phyloP scores from a whole-genome alignment of 2,797 vertebrate genomes.

The Mormyrus hasselquistii region DNA sequence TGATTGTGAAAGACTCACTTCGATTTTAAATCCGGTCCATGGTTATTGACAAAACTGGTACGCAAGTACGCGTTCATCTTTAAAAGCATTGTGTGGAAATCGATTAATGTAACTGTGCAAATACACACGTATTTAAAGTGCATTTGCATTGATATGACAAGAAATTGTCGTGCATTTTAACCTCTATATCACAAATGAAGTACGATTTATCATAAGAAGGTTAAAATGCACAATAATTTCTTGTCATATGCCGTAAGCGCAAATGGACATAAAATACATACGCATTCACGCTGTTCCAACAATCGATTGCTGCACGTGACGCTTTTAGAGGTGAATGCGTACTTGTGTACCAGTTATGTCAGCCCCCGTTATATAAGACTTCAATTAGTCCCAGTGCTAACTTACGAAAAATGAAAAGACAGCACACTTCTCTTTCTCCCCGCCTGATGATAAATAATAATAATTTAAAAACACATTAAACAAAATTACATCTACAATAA shows the following conservation, averaged over 20 bases:
- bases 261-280: not conserved
- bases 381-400: not conserved
- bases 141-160: not conserved
- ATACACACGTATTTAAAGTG: not conserved
- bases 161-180: not conserved
- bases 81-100: not conserved
- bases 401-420: not conserved
- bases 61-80: not conserved
- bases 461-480: not conserved
- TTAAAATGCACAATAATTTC: not conserved
- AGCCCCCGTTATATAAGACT: not conserved
- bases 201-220: too few relatives aligned
- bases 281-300: not conserved
- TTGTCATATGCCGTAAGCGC: not conserved
- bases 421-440: not conserved
- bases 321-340: not conserved
- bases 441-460: not conserved
- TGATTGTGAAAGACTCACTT: not conserved
- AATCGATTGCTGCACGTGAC: not conserved
- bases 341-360: too few relatives aligned
- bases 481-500: not conserved
- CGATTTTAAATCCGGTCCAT: not conserved
- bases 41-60: not conserved
- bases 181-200: too few relatives aligned
- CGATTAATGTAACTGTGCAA: not conserved